phyloP scores from a whole-genome alignment of 2,797 vertebrate species.

The Oryzias sinensis region DNA sequence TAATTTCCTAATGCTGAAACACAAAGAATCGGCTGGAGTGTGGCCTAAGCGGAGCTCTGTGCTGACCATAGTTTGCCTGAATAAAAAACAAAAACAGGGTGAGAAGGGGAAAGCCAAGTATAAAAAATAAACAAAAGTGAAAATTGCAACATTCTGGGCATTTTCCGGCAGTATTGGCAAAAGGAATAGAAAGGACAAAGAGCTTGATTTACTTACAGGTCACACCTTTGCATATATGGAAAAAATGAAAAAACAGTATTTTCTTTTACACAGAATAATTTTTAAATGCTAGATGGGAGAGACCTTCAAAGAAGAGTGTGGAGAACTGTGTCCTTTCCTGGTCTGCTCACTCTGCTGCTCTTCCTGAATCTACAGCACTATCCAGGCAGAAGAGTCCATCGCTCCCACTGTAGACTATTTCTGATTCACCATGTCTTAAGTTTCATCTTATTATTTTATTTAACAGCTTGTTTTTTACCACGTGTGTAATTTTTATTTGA shows the following conservation, averaged over 20 bases:
- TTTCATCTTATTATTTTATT: no score
- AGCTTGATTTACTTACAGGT: slow-evolving; percentile 90
- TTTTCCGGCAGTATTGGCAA: slow-evolving; percentile 91
- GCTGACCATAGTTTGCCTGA: slow-evolving; percentile 92
- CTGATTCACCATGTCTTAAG: no score
- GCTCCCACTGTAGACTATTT: slow-evolving; percentile 1
- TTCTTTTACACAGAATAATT: slow-evolving; percentile 27
- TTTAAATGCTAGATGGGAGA: slow-evolving; percentile 33
- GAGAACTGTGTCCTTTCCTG: slow-evolving; percentile 36
- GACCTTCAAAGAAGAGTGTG: slow-evolving; percentile 43
- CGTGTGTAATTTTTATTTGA: no score
- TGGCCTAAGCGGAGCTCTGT: slow-evolving; percentile 88
- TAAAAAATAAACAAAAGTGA: slow-evolving; percentile 28
- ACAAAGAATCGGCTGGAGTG: slow-evolving; percentile 91
- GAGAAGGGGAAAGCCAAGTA: slow-evolving; percentile 10
- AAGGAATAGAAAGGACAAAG: slow-evolving; percentile 85
- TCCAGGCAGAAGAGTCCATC: no score
- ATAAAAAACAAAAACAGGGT: slow-evolving; percentile 66
- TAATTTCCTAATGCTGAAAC: slow-evolving; percentile 94
- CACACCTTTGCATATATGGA: slow-evolving; percentile 24
- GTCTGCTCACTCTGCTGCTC: slow-evolving; percentile 30
- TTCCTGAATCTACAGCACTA: slow-evolving; percentile 48
- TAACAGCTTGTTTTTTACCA: no score
- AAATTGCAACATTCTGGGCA: slow-evolving; percentile 74
- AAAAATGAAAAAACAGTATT: slow-evolving; percentile 1